phyloP scores from a whole-genome alignment of 2,888 invertebrate species.

The Meiosimyza decipiens region DNA sequence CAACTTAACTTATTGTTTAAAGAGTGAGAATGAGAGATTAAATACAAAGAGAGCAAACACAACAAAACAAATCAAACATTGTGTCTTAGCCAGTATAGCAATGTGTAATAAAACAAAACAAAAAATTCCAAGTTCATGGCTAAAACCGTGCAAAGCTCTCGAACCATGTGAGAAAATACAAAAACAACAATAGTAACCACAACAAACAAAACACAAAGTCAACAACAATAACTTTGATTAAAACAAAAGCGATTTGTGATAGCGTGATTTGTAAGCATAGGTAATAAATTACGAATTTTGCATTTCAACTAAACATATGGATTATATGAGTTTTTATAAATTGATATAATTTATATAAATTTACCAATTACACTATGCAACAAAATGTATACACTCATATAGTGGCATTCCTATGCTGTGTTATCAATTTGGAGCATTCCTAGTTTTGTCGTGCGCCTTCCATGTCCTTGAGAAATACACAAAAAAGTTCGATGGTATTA shows the following conservation, averaged over 20 bases:
- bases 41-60: too few species aligned
- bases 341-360: background rate
- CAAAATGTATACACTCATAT: background rate
- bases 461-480: too few species aligned
- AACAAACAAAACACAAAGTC: slow-evolving; percentile 14
- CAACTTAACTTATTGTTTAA: too few species aligned
- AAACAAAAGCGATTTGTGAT: background rate
- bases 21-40: too few species aligned
- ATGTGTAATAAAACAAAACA: background rate
- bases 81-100: background rate
- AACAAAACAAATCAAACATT: background rate
- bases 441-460: too few species aligned
- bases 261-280: too few species aligned
- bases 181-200: slow-evolving; percentile 28
- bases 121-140: slow-evolving; percentile 29
- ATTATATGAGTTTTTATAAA: slow-evolving; percentile 5
- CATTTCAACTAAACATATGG: background rate
- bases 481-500: too few species aligned
- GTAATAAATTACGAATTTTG: too few species aligned
- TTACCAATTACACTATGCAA: background rate
- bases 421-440: background rate
- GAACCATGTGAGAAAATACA: slow-evolving; percentile 22
- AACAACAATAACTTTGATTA: background rate
- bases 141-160: slow-evolving; percentile 1
- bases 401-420: background rate